These are phyloP conservation scores for Neopelma chrysocephalum DNA, from an alignment of 2,797 vertebrate genomes.

Conservation along the genomic window DNA sequence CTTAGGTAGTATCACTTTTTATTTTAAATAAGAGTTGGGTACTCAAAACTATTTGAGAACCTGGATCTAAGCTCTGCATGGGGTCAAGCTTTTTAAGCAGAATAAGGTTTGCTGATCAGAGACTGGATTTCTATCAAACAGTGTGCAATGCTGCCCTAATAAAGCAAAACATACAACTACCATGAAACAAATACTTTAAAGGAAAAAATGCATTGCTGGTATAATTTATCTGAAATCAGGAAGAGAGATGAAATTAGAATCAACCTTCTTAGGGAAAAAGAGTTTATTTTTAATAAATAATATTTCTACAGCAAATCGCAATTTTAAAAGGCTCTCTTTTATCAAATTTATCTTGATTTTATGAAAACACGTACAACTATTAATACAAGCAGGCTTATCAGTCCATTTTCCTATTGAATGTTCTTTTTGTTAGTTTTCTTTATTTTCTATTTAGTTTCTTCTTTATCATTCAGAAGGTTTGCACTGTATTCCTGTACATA, in stretches of 20 bases:
- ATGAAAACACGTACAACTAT: neutral
- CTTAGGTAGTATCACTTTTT: neutral
- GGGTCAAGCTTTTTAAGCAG: neutral
- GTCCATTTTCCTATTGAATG: neutral
- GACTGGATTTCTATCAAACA: neutral
- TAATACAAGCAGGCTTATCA: neutral
- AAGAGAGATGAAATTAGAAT: neutral
- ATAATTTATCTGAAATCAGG: neutral
- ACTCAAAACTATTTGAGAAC: neutral
- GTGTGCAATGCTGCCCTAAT: neutral
- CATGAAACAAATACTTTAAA: neutral
- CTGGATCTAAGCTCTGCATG: neutral
- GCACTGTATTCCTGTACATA: conserved; percentile 53
- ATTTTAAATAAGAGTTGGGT: neutral
- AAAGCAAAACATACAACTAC: neutral
- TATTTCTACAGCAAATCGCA: neutral
- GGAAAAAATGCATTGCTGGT: neutral
- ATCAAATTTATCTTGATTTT: conserved; percentile 28
- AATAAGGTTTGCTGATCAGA: neutral
- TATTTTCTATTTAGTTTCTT: conserved; percentile 44
- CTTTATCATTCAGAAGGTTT: conserved; percentile 54
- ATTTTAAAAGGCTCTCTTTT: neutral
- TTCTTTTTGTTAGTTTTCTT: conserved; percentile 14
- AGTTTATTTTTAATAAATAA: neutral
- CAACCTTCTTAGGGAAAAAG: neutral